Conservation (phyloP, 2,888 invertebrate genomes). For the Labia minor region DNA sequence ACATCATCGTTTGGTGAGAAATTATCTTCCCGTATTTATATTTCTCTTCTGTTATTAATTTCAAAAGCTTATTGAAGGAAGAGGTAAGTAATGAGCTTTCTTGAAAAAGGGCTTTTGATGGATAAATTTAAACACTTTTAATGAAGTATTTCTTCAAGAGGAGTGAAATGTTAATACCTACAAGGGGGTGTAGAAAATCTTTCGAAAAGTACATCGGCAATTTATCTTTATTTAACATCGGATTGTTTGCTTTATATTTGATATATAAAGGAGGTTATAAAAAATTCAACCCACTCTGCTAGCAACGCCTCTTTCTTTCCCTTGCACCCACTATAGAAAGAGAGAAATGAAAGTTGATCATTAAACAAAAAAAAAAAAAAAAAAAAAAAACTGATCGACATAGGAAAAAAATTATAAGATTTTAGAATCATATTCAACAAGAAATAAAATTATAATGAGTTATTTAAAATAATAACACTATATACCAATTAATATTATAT, state of each 20-base stretch:
- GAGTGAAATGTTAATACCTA: neutral
- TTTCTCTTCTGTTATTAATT: neutral
- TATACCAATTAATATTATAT: too few species aligned
- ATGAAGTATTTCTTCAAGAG: neutral
- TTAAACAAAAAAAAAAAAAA: too few species aligned
- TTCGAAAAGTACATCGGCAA: neutral
- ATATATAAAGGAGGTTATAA: neutral
- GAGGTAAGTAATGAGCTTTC: conserved; percentile 4
- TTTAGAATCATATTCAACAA: too few species aligned
- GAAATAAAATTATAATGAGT: too few species aligned
- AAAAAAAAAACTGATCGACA: too few species aligned
- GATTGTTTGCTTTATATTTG: conserved; percentile 1
- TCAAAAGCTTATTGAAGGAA: neutral
- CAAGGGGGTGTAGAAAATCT: neutral
- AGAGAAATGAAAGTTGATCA: too few species aligned
- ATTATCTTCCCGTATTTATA: neutral
- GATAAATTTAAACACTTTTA: conserved; percentile 13
- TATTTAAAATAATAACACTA: too few species aligned
- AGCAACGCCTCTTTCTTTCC: too few species aligned
- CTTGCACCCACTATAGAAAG: too few species aligned
- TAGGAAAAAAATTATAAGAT: too few species aligned
- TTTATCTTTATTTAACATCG: conserved; percentile 9
- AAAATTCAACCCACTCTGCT: too few species aligned
- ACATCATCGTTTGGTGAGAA: neutral
- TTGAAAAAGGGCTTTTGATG: neutral